Base-by-base conservation (phyloP, 2,113 vertebrate genomes). In the Hemiprocne comata region DNA sequence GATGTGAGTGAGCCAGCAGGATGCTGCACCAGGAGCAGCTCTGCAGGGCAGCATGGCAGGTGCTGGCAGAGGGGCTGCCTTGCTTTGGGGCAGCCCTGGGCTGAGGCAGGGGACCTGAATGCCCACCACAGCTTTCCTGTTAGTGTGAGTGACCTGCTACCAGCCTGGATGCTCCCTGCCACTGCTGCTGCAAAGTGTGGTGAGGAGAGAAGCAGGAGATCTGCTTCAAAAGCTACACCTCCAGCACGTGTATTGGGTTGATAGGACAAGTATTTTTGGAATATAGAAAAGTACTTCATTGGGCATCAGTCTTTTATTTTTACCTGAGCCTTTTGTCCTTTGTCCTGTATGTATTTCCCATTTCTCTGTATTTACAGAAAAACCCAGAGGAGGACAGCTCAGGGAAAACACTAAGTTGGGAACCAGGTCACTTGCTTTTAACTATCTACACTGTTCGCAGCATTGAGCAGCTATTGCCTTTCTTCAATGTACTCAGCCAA, bases 391-490 rank as follows among this genome's bases (percentile, higher is more conserved):
- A 99, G 54, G 99, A 99, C 89, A 97, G 97, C 96, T 99, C 98
- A 84, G 98, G 98, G 66, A 98, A 98, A 92, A 98, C 98, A 6
- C 69, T 99, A 81, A 98, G 98, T 7, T 99, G 99, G 99, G 99
- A 99, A 90, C 99, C 99, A 1, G 99, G 99, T 17, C 99, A 98
- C 95, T 94, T 99, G 85, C 98, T 99, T 96, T 98, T 99, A 84
- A 99, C 99, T 26, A 96, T 99, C 76, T 99, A 99, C 42, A 98
- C 99, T 0, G 99, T 99, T 95, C 99, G 99, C 96, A 99, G 98
- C 95, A 99, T 99, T 61, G 99, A 99, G 96, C 99, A 99, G 97
- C 99, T 99, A 29, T 97, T 99, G 79, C 99, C 99, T 17, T 99
- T 99, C 97, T 99, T 99, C 98, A 99, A 98, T 1, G 98, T 99